phyloP scores from a whole-genome alignment of 53 echinoderm and acorn worm genomes.

The Crossaster papposus region DNA sequence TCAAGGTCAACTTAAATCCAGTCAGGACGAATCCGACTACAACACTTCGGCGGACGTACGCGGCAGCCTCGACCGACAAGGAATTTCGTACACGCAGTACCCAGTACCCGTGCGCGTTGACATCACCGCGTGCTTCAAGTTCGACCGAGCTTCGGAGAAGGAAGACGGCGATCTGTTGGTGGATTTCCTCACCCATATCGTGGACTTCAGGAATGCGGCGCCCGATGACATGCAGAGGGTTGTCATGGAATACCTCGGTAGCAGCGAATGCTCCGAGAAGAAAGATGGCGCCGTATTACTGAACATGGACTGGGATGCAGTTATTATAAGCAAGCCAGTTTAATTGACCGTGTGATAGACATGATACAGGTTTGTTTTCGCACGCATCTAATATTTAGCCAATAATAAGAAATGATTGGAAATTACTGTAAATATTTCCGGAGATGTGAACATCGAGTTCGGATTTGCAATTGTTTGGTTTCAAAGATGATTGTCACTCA shows the following conservation, averaged over 20 bases:
- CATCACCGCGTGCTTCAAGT: background rate
- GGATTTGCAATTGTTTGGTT: too few species aligned
- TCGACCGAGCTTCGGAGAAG: slow-evolving; percentile 16
- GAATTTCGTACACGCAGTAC: slow-evolving; percentile 1
- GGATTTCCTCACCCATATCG: slow-evolving; percentile 54
- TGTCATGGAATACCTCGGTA: slow-evolving; percentile 60
- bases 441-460: too few species aligned
- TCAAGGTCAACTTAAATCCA: slow-evolving; percentile 11
- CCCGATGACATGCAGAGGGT: slow-evolving; percentile 38
- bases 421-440: too few species aligned
- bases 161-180: slow-evolving; percentile 38
- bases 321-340: background rate
- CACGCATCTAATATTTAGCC: too few species aligned
- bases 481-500: too few species aligned
- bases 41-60: slow-evolving; percentile 17
- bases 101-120: background rate
- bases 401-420: too few species aligned
- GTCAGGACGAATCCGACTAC: slow-evolving; percentile 7
- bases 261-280: slow-evolving; percentile 47
- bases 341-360: background rate
- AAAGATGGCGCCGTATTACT: slow-evolving; percentile 27
- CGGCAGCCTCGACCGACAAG: slow-evolving; percentile 7
- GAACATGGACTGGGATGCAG: slow-evolving; percentile 56
- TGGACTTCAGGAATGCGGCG: slow-evolving; percentile 44
- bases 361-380: too few species aligned